Percentiles rank a stretch among this genome's conserved stretches.
These are phyloP conservation scores for Smithornis capensis DNA, from an alignment of 2,113 vertebrate species.

Conservation along the genomic window DNA sequence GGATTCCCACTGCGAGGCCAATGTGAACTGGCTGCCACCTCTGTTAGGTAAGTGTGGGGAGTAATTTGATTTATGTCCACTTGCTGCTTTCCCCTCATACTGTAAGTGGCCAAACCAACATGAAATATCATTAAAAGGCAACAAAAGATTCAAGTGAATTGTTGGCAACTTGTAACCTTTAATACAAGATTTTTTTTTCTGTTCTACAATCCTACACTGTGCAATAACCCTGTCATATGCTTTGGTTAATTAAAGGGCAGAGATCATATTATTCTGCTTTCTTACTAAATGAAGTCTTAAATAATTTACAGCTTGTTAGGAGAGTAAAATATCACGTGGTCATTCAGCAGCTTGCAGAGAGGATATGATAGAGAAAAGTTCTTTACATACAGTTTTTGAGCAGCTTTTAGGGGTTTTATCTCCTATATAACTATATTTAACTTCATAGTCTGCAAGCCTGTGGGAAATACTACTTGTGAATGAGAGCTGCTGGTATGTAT, in stretches of 20 bases:
- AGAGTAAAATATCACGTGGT: neutral
- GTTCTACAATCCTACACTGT: neutral
- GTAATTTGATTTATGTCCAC: neutral
- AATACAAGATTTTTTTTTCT: neutral
- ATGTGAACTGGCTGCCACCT: constrained; percentile 96
- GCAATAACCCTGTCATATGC: neutral
- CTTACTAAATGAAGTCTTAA: neutral
- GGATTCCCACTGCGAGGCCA: constrained; percentile 96
- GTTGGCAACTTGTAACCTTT: neutral
- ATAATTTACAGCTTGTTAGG: constrained; percentile 19
- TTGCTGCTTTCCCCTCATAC: neutral
- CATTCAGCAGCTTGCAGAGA: constrained; percentile 10
- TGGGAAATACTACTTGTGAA: neutral
- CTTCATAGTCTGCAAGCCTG: constrained; percentile 24
- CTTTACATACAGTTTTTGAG: neutral
- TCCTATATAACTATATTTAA: constrained; percentile 11
- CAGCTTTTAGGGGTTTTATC: neutral
- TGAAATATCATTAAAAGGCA: neutral
- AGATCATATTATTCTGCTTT: neutral
- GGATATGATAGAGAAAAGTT: neutral
- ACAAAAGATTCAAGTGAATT: neutral
- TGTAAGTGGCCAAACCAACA: neutral
- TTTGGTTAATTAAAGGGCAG: constrained; percentile 51
- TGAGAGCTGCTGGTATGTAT: constrained; percentile 1
- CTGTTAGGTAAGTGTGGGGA: constrained; percentile 79